These are phyloP conservation scores for Argyresthia goedartella DNA, from an alignment of 2,888 invertebrate genomes.

Conservation along the genomic window DNA sequence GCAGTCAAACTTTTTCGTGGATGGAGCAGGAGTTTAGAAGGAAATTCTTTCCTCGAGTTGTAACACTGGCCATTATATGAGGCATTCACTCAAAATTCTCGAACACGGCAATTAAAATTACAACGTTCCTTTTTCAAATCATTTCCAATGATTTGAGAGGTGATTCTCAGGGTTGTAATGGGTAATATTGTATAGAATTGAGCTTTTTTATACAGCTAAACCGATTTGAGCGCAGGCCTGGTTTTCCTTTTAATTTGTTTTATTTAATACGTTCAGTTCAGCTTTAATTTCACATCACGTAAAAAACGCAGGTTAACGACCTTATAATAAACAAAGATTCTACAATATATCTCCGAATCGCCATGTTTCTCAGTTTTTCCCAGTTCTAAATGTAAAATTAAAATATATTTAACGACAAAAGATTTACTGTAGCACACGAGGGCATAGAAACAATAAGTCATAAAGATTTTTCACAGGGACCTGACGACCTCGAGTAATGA, in stretches of 20 bases:
- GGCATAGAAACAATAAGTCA: slow-evolving; percentile 57
- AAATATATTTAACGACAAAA: slow-evolving; percentile 17
- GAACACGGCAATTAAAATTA: slow-evolving; percentile 58
- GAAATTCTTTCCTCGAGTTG: slow-evolving; percentile 7
- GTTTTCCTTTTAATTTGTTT: slow-evolving; percentile 34
- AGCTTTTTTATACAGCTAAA: slow-evolving; percentile 62
- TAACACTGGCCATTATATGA: slow-evolving; percentile 28
- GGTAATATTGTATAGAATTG: slow-evolving; percentile 67
- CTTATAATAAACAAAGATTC: neutral
- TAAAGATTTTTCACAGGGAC: slow-evolving; percentile 52
- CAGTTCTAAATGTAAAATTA: slow-evolving; percentile 8
- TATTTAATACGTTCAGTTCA: slow-evolving; percentile 53
- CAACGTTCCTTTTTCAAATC: slow-evolving; percentile 57
- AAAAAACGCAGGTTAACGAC: slow-evolving; percentile 45
- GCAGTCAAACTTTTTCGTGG: neutral
- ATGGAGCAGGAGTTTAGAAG: neutral
- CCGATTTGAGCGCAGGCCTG: slow-evolving; percentile 52
- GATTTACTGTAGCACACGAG: slow-evolving; percentile 33
- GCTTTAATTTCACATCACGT: slow-evolving; percentile 53
- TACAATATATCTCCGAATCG: slow-evolving; percentile 20
- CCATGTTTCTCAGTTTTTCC: slow-evolving; percentile 2
- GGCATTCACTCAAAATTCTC: slow-evolving; percentile 33
- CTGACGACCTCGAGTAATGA: slow-evolving; percentile 47
- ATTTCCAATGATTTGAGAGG: slow-evolving; percentile 47
- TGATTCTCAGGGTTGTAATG: slow-evolving; percentile 65